Base-by-base conservation (phyloP, 2,888 invertebrate genomes). In the Diarsia brunnea region DNA sequence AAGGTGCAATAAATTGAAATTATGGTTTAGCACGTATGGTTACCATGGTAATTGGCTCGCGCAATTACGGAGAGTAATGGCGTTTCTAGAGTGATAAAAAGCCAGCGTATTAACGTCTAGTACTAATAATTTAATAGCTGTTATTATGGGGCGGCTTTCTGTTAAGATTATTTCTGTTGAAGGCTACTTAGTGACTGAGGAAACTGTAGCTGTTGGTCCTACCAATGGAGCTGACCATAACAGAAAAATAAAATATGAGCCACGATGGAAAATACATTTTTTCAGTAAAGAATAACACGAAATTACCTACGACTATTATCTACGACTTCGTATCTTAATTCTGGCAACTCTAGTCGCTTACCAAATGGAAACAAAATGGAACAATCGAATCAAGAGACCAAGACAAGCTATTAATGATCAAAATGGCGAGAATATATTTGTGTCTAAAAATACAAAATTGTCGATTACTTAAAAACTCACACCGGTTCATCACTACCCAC, bases 51-150 rank as follows among this genome's bases (percentile, higher is more conserved):
- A 78, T 84, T 84, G 68, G 67, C 74, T 43, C 47, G 51, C 47
- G 81, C 73, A 78, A 84, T 84, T 84, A 84, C 84, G 51, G 43
- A 78, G 84, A 84, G 64, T 84, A 84, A 84, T 84, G 21, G 81
- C 84, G 58, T 84, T 78, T 78, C 75, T 69, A 76, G 63, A 71
- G 68, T 73, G 81, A 84, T 84, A 84, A 84, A 84, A 84, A 84
- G 75, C 81, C 64, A 69, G 58, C 66, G 71, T 84, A 78, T 76
- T 84, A 84, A 38, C 60, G 69, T 73, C 69, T 71, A 49, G 51
- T 75, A 63, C 71, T 78, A 73, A 84, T 84, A 58, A 75, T 74
- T 81, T 84, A 78, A 81, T 84, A 66, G 69, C 58, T 51, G 69
- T 75, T 78, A 84, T 84, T 84, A 84, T 67, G 53, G 75, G 24